Percentiles rank a stretch among this genome's conserved stretches.
Evolutionary conservation across 2,797 vertebrate genomes (phyloP).

Genomic region (Spinibarbus caldwelli): DNA sequence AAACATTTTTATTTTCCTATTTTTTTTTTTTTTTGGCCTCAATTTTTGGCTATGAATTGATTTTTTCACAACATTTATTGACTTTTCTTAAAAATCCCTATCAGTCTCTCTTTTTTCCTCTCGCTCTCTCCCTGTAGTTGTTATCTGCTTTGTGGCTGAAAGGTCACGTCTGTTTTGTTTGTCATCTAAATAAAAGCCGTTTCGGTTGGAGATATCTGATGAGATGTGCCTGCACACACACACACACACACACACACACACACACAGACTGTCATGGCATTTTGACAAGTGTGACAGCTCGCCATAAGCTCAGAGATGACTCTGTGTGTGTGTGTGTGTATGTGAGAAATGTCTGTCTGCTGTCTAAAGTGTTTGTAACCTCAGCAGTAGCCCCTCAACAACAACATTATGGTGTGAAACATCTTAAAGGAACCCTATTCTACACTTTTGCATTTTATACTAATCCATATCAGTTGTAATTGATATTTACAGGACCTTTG

Average conservation of each 20-base stretch:
- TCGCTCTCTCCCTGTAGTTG: conserved; percentile 52
- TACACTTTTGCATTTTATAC: background rate
- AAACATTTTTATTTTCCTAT: background rate
- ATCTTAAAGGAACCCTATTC: background rate
- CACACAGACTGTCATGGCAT: conserved; percentile 41
- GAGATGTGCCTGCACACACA: conserved; percentile 63
- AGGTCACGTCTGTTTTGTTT: conserved; percentile 83
- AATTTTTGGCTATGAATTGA: conserved; percentile 44
- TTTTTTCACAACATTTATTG: conserved; percentile 28
- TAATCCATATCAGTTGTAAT: background rate
- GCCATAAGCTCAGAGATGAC: conserved; percentile 48
- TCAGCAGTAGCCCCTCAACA: background rate
- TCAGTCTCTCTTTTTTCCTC: conserved; percentile 42
- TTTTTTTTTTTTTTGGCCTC: conserved; percentile 4
- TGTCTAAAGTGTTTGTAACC: conserved; percentile 18
- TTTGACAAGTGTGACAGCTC: conserved; percentile 46
- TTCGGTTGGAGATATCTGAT: conserved; percentile 73
- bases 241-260: too few species aligned
- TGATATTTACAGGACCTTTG: too few species aligned
- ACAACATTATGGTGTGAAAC: background rate
- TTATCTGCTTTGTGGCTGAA: conserved; percentile 75
- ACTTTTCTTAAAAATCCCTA: background rate
- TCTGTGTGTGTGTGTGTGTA: conserved; percentile 2
- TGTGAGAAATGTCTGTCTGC: conserved; percentile 10
- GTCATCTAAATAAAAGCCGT: conserved; percentile 78